Evolutionary conservation across 2,888 invertebrate genomes (phyloP), one percentile per base, ranked within the genome.

Genomic region (Sycophila texana): DNA sequence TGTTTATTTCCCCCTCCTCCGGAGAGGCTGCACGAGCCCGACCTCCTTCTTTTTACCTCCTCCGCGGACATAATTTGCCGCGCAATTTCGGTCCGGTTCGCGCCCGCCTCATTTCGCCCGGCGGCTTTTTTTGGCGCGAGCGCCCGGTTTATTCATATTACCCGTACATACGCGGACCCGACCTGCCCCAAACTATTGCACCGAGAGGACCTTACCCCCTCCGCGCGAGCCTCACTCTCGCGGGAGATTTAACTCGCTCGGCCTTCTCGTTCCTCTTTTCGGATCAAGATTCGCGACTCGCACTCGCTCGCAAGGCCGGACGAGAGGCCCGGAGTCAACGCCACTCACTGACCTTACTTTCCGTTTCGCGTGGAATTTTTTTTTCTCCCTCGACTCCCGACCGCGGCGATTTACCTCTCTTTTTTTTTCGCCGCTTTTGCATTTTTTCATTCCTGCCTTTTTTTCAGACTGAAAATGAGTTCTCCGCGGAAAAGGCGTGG

Each of bases 171-270:
- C n/a, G n/a, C 10, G 66, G 68, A 22, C 74, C 67, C 49, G 80
- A 82, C 82, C 82, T 83, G 67, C 74, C 80, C 72, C 77, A 82
- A 81, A 77, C 65, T 77, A 68, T 77, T 55, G 71, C 76, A 71
- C 22, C 3, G 57, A 68, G 65, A 58, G 61, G 30, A 39, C 30
- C 67, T 65, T 55, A 26, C n/a, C 26, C 39, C 16, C 22, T 30
- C 57, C 16, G 53, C 30, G 4, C 22, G 1, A 18, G 20, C 20
- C 68, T 78, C 26, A 51, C 39, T 67, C 71, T 30, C 51, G 58
- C 51, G 61, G 14, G 65, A 58, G 57, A 30, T 67, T 67, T 30
- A 30, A 55, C 51, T 68, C 20, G 58, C 53, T 58, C 58, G 58
- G 39, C 58, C 10, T 22, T 60, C 60, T 73, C 60, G n/a, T 26